phyloP scores from a whole-genome alignment of 2,113 vertebrate genomes.

The Oryctolagus cuniculus region DNA sequence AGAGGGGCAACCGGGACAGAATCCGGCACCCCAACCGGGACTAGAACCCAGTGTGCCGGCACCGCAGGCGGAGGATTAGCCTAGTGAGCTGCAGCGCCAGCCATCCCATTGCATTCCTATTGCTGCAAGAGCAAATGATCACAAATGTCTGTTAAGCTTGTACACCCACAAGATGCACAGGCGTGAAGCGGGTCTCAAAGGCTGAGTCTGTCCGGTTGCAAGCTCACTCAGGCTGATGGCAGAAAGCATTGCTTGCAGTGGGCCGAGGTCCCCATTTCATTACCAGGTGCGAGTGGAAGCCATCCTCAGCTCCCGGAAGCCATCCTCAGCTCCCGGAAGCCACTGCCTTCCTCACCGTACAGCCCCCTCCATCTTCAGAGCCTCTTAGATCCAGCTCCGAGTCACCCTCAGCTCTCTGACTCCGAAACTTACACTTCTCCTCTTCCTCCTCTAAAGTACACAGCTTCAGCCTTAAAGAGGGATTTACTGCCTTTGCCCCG shows the following conservation, averaged over 20 bases:
- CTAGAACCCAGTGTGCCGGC: too few relatives aligned
- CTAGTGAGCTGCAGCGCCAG: background rate
- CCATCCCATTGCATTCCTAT: background rate
- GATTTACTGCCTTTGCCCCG: slow-evolving; percentile 73
- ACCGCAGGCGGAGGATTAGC: too few relatives aligned
- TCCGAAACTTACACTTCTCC: slow-evolving; percentile 6
- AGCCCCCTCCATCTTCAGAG: background rate
- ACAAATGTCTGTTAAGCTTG: background rate
- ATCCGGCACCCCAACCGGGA: too few relatives aligned
- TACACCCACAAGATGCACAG: background rate
- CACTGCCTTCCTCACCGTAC: background rate
- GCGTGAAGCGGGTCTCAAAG: background rate
- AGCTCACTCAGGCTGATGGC: background rate
- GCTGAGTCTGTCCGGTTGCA: background rate
- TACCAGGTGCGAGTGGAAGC: background rate
- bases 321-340: background rate
- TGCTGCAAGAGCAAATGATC: background rate
- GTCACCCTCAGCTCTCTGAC: background rate
- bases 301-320: background rate
- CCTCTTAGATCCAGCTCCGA: background rate
- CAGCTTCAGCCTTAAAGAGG: background rate
- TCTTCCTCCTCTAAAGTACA: background rate
- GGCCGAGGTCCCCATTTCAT: background rate
- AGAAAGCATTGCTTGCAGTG: too few relatives aligned
- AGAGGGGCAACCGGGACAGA: too few relatives aligned